Evolutionary conservation across 1,140 invertebrate species (phyloP).

Genomic region (Scaptomyza graminum): DNA sequence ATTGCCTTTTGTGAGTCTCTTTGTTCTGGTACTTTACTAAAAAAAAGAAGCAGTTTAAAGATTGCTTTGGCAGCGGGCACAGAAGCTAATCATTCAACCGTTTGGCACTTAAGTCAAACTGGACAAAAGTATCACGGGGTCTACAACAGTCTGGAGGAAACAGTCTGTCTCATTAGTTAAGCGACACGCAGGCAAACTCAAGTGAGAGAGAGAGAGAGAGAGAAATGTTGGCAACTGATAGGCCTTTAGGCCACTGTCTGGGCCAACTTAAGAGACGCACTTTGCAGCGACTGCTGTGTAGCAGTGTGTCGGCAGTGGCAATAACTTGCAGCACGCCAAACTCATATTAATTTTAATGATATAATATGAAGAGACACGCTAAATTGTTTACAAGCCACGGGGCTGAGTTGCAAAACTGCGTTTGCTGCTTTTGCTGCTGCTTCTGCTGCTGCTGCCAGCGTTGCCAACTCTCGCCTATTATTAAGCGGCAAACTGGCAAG

Average conservation of each 20-base stretch:
- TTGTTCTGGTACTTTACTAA: neutral
- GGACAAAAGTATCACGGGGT: neutral
- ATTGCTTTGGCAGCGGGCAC: neutral
- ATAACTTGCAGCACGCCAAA: slow-evolving; percentile 71
- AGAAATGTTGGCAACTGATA: neutral
- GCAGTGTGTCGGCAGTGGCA: slow-evolving; percentile 9
- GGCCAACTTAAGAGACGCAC: slow-evolving; percentile 41
- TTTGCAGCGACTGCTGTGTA: slow-evolving; percentile 30
- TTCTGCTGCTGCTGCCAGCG: neutral
- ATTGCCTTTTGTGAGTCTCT: neutral
- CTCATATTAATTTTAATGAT: slow-evolving; percentile 81
- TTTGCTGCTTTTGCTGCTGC: neutral
- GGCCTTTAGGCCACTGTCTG: slow-evolving; percentile 22
- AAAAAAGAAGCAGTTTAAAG: neutral
- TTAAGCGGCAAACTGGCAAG: slow-evolving; percentile 21
- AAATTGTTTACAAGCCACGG: slow-evolving; percentile 76
- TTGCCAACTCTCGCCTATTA: slow-evolving; percentile 32
- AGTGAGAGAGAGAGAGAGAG: no score
- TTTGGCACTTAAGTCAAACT: slow-evolving; percentile 4
- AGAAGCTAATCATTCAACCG: slow-evolving; percentile 25
- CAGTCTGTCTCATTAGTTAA: slow-evolving; percentile 54
- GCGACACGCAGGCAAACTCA: neutral
- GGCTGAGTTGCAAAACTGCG: slow-evolving; percentile 45
- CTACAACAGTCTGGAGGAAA: neutral
- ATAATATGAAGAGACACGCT: slow-evolving; percentile 79